Evolutionary conservation across 2,797 vertebrate species (phyloP).

Genomic region (Eleutherodactylus coqui): DNA sequence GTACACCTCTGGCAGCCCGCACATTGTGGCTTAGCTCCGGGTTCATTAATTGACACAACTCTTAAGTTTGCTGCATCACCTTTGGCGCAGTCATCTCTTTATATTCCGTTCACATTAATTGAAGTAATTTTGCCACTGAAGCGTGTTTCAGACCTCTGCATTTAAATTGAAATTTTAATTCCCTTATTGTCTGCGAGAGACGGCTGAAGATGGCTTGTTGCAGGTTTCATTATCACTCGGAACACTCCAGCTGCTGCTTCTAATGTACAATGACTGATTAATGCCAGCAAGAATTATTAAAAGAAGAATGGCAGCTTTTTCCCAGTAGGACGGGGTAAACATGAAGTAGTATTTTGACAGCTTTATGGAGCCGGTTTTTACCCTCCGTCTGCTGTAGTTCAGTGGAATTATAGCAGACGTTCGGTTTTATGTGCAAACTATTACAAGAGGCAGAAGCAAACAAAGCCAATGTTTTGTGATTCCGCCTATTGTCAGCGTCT

Average conservation of each 20-base stretch:
- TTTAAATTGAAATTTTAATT: slow-evolving; percentile 89
- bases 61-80: slow-evolving; percentile 73
- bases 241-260: slow-evolving; percentile 82
- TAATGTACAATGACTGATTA: slow-evolving; percentile 81
- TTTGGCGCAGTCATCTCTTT: slow-evolving; percentile 76
- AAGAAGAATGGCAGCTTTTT: slow-evolving; percentile 75
- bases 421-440: slow-evolving; percentile 43
- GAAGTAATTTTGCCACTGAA: slow-evolving; percentile 85
- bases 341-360: slow-evolving; percentile 72
- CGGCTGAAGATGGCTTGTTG: slow-evolving; percentile 80
- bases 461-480: slow-evolving; percentile 32
- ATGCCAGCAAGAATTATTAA: slow-evolving; percentile 77
- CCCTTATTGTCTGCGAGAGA: slow-evolving; percentile 83
- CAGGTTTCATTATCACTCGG: slow-evolving; percentile 85
- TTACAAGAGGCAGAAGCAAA: slow-evolving; percentile 18
- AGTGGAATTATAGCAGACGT: slow-evolving; percentile 50
- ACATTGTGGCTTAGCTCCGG: slow-evolving; percentile 67
- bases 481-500: neutral
- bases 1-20: slow-evolving; percentile 51
- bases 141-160: slow-evolving; percentile 83
- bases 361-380: slow-evolving; percentile 69
- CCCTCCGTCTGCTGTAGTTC: slow-evolving; percentile 48
- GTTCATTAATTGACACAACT: slow-evolving; percentile 73
- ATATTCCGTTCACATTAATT: slow-evolving; percentile 85
- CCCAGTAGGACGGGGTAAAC: slow-evolving; percentile 69